These are phyloP conservation scores for Petroica traversi DNA, from an alignment of 2,113 vertebrate species.

Conservation along the genomic window DNA sequence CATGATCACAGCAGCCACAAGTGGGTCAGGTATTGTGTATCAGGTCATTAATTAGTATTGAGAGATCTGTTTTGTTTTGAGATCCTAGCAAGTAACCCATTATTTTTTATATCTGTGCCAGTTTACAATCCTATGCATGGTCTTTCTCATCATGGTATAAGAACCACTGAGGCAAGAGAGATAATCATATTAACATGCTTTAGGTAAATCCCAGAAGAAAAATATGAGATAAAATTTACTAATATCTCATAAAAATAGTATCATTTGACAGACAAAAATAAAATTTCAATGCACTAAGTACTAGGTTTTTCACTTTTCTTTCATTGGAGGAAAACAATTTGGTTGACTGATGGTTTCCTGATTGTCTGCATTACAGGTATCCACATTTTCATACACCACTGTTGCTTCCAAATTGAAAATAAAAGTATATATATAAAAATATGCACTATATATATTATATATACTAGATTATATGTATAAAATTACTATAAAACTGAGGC, in stretches of 20 bases:
- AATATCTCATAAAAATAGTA: not conserved
- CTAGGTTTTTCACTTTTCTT: not conserved
- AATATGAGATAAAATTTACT: not conserved
- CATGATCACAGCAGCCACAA: fast-evolving
- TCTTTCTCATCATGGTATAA: not conserved
- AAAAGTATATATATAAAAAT: not conserved
- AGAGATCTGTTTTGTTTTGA: not conserved
- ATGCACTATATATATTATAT: too few species aligned
- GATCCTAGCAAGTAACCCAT: not conserved
- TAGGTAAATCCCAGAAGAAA: not conserved
- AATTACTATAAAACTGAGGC: not conserved
- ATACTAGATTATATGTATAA: not conserved
- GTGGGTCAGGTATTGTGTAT: not conserved
- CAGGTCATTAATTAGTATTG: not conserved
- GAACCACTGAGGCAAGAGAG: not conserved
- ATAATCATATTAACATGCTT: not conserved
- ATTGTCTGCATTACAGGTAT: not conserved
- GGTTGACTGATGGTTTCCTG: not conserved
- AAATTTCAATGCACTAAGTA: not conserved
- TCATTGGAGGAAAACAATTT: not conserved
- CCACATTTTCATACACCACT: not conserved
- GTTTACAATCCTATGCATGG: not conserved
- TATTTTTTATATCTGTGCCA: not conserved
- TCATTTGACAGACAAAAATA: not conserved
- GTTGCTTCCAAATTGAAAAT: not conserved